Conservation (phyloP, 2,797 vertebrate species). For the Sebastes alutus region DNA sequence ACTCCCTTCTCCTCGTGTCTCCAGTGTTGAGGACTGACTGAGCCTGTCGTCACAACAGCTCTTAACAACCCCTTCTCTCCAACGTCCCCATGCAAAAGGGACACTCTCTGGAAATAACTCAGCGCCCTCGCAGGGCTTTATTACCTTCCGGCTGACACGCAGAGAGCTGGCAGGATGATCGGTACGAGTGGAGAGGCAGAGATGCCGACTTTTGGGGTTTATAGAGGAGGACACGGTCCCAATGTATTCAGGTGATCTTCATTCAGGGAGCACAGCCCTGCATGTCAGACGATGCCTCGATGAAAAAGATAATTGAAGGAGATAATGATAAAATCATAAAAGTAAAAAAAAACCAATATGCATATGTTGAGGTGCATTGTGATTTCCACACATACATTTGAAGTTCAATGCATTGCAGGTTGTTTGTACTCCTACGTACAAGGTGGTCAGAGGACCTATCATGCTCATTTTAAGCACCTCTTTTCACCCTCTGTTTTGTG, state of each 20-base stretch:
- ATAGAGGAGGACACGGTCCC: background rate
- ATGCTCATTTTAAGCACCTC: too few species aligned
- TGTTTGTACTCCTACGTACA: too few species aligned
- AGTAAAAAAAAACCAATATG: background rate
- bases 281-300: background rate
- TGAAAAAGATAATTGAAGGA: background rate
- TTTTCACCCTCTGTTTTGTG: too few species aligned
- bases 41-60: constrained; percentile 8
- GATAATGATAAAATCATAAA: background rate
- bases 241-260: background rate
- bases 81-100: constrained; percentile 35
- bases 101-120: constrained; percentile 55
- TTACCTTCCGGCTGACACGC: constrained; percentile 36
- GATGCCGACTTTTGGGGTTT: background rate
- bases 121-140: constrained; percentile 49
- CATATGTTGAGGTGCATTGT: background rate
- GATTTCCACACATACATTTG: background rate
- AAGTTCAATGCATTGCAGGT: background rate
- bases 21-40: constrained; percentile 13
- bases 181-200: background rate
- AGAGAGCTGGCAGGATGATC: background rate
- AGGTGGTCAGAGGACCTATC: background rate
- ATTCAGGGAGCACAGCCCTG: background rate
- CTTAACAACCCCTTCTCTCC: constrained; percentile 35
- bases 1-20: constrained; percentile 29